Percentiles rank a stretch among this genome's conserved stretches.
Evolutionary conservation across 2,888 invertebrate species (phyloP).

Genomic region (Athalia circularis): DNA sequence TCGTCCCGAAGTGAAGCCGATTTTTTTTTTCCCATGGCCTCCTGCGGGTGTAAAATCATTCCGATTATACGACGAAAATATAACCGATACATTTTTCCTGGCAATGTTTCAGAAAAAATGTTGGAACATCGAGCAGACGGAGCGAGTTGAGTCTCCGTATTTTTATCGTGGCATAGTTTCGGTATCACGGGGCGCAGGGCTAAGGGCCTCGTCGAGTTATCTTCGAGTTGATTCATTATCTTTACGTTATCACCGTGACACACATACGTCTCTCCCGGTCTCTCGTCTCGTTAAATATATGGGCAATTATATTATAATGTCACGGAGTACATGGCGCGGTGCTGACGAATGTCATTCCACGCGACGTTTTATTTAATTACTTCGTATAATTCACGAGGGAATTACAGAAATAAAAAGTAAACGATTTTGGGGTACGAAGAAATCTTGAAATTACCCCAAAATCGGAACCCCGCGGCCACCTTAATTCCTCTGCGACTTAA

Average conservation of each 20-base stretch:
- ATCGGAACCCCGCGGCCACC: too few species aligned
- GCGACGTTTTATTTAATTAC: not conserved
- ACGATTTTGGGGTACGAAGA: too few species aligned
- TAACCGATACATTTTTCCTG: too few species aligned
- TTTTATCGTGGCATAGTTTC: conserved; percentile 48
- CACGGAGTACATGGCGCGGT: not conserved
- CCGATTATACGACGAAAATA: too few species aligned
- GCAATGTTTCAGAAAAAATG: too few species aligned
- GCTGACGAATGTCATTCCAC: not conserved
- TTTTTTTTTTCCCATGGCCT: too few species aligned
- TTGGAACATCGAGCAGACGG: too few species aligned
- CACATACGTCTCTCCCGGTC: conserved; percentile 42
- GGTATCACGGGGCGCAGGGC: conserved; percentile 48
- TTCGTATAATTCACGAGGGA: not conserved
- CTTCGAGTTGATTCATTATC: conserved; percentile 47
- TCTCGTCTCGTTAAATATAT: conserved; percentile 38
- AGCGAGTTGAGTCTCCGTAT: conserved; percentile 29
- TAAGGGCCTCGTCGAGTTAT: conserved; percentile 48
- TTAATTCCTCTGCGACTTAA: too few species aligned
- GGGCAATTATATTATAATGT: conserved; percentile 33
- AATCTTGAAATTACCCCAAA: too few species aligned
- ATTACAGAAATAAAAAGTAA: too few species aligned
- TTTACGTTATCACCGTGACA: conserved; percentile 46
- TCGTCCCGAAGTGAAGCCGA: too few species aligned
- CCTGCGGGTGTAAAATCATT: too few species aligned